These are phyloP conservation scores for Bungarus multicinctus DNA, from an alignment of 2,113 vertebrate species.

Conservation along the genomic window DNA sequence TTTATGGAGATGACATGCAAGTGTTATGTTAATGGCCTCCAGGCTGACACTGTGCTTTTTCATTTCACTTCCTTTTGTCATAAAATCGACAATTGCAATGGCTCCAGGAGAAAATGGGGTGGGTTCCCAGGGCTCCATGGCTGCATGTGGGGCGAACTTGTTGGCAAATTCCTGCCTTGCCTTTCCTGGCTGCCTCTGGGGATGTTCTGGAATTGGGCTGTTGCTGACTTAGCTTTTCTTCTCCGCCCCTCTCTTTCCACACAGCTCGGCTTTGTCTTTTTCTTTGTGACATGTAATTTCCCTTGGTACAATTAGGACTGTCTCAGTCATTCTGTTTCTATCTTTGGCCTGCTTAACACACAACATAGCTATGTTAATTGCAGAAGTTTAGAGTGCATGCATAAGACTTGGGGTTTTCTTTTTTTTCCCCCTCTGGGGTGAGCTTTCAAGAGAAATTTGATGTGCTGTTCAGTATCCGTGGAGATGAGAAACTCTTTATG, in stretches of 20 bases:
- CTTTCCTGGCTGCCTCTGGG: slow-evolving; percentile 47
- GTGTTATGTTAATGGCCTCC: slow-evolving; percentile 31
- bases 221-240: slow-evolving; percentile 58
- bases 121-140: slow-evolving; percentile 39
- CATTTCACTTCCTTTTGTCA: slow-evolving; percentile 34
- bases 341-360: slow-evolving; percentile 56
- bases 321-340: slow-evolving; percentile 62
- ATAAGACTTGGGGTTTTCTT: neutral
- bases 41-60: slow-evolving; percentile 40
- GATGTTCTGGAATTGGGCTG: slow-evolving; percentile 55
- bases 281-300: slow-evolving; percentile 43
- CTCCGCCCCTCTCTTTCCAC: slow-evolving; percentile 57
- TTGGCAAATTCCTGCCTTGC: slow-evolving; percentile 51
- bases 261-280: slow-evolving; percentile 61
- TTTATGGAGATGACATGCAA: slow-evolving; percentile 24
- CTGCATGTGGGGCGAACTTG: slow-evolving; percentile 38
- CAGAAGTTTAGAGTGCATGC: slow-evolving; percentile 35
- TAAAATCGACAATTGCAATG: slow-evolving; percentile 38
- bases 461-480: neutral
- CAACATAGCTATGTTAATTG: slow-evolving; percentile 59
- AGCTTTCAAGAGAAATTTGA: slow-evolving; percentile 30
- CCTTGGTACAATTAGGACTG: slow-evolving; percentile 59
- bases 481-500: neutral
- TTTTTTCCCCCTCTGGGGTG: neutral
- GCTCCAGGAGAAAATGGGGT: slow-evolving; percentile 22